Conservation (phyloP, 2,888 invertebrate species). For the Drosophila austrosaltans region DNA sequence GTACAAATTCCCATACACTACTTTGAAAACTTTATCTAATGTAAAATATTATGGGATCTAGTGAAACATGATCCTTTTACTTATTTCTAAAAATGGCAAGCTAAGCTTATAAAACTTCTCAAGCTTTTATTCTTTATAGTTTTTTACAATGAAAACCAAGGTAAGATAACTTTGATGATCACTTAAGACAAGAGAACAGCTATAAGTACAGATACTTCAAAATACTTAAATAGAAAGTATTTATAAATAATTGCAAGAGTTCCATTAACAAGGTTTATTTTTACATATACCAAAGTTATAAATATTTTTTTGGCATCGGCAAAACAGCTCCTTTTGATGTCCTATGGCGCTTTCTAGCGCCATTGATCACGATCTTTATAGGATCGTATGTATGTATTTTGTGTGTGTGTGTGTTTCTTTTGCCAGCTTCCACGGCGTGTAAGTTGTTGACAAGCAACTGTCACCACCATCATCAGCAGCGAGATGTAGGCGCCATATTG, state of each 20-base stretch:
- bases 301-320: neutral
- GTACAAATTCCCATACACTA: no score
- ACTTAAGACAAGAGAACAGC: neutral
- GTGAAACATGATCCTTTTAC: no score
- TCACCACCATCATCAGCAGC: constrained; percentile 77
- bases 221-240: neutral
- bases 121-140: no score
- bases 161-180: neutral
- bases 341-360: constrained; percentile 20
- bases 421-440: constrained; percentile 41
- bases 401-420: constrained; percentile 6
- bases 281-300: no score
- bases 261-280: neutral
- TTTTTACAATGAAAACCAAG: no score
- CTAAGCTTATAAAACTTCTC: no score
- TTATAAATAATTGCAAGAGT: neutral
- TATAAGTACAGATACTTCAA: no score
- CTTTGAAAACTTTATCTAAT: no score
- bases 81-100: no score
- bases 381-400: constrained; percentile 12
- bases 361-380: constrained; percentile 41
- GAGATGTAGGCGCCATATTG: constrained; percentile 56
- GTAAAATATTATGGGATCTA: no score
- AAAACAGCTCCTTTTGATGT: neutral
- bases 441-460: constrained; percentile 77